Conservation (phyloP, 2,888 invertebrate species). For the Pseudeuparius sepicola region DNA sequence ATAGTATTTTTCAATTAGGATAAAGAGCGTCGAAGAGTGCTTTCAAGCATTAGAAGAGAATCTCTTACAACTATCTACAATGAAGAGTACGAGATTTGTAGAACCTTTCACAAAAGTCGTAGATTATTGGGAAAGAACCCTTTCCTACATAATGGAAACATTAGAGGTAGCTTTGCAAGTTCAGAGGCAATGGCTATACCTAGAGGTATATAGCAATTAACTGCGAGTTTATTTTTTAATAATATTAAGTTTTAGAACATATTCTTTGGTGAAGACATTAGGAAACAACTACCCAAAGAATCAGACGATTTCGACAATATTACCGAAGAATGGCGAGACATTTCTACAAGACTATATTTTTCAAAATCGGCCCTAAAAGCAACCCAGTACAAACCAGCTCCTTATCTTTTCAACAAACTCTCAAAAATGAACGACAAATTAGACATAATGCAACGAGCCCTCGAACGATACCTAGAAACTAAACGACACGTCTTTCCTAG, state of each 20-base stretch:
- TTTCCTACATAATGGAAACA: conserved; percentile 73
- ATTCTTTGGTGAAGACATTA: conserved; percentile 78
- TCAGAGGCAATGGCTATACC: conserved; percentile 76
- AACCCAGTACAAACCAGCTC: conserved; percentile 49
- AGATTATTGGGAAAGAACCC: conserved; percentile 76
- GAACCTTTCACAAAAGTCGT: conserved; percentile 78
- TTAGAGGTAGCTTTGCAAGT: conserved; percentile 71
- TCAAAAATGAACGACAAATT: conserved; percentile 64
- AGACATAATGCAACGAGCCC: conserved; percentile 69
- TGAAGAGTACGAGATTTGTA: conserved; percentile 81
- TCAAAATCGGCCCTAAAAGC: conserved; percentile 52
- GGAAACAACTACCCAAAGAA: conserved; percentile 71
- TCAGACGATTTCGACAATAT: conserved; percentile 64
- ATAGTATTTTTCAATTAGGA: conserved; percentile 44
- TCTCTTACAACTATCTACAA: conserved; percentile 70
- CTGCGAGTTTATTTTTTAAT: neutral
- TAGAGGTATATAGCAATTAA: conserved; percentile 47
- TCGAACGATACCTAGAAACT: conserved; percentile 80
- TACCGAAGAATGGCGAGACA: conserved; percentile 59
- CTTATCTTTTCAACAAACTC: conserved; percentile 55
- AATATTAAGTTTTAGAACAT: conserved; percentile 50
- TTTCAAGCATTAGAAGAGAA: conserved; percentile 75
- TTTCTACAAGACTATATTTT: conserved; percentile 47
- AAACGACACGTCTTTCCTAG: conserved; percentile 82
- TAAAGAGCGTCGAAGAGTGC: conserved; percentile 70